phyloP scores from a whole-genome alignment of 2,113 vertebrate species.

The Tragelaphus buxtoni region DNA sequence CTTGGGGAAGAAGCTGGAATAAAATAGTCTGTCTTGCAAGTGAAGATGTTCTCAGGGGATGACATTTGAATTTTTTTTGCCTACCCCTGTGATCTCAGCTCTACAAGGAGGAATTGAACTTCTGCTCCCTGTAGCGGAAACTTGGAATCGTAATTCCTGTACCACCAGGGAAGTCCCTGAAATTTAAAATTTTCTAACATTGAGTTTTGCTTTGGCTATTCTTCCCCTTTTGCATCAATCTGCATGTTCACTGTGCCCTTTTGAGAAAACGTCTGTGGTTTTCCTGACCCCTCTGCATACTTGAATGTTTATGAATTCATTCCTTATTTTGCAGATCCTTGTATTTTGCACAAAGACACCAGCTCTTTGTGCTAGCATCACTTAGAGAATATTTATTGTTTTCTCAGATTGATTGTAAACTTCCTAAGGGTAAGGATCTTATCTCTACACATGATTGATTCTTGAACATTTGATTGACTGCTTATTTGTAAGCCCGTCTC shows the following conservation, averaged over 20 bases:
- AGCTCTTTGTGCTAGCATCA: not conserved
- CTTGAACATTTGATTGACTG: not conserved
- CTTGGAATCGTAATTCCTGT: not conserved
- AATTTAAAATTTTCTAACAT: not conserved
- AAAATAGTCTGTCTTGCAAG: not conserved
- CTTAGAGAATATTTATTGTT: not conserved
- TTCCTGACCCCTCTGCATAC: not conserved
- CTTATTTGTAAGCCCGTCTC: not conserved
- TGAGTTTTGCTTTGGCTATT: not conserved
- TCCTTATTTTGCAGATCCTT: not conserved
- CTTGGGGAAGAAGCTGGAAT: not conserved
- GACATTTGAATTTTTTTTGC: not conserved
- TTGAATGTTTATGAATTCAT: not conserved
- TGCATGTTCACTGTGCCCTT: not conserved
- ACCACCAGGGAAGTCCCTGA: not conserved
- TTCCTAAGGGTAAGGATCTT: not conserved
- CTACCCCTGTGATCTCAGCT: not conserved
- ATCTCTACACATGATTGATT: not conserved
- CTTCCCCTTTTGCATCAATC: not conserved
- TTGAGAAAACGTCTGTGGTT: not conserved
- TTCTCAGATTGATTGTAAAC: not conserved
- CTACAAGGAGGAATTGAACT: not conserved
- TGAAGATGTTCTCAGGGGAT: not conserved
- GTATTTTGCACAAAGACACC: not conserved
- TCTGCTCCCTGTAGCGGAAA: not conserved